Percentiles rank a stretch among this genome's conserved stretches.
Evolutionary conservation across 2,888 invertebrate species (phyloP).

Genomic region (Stenotaenia linearis): DNA sequence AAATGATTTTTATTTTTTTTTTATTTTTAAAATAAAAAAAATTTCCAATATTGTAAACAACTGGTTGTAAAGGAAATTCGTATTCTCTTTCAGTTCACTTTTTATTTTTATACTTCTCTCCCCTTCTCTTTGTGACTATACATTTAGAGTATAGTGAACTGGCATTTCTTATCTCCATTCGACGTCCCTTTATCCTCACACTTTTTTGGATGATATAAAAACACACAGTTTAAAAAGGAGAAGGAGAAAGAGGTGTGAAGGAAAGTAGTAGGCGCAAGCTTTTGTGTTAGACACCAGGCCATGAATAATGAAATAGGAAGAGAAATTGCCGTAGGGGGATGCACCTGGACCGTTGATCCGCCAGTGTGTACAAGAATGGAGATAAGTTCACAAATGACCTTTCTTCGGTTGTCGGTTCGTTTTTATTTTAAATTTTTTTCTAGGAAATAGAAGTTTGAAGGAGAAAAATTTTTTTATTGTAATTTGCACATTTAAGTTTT

Average conservation of each 20-base stretch:
- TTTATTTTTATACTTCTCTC: neutral
- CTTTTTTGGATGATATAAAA: slow-evolving; percentile 19
- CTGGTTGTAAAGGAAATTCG: neutral
- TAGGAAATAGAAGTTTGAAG: no score
- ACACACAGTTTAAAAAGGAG: neutral
- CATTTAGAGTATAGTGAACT: slow-evolving; percentile 20
- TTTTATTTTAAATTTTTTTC: neutral
- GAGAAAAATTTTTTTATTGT: no score
- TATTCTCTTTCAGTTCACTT: neutral
- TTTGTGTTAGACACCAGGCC: slow-evolving; percentile 14
- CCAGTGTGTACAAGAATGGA: neutral
- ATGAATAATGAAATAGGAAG: slow-evolving; percentile 21
- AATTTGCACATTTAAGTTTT: neutral
- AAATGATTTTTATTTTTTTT: neutral
- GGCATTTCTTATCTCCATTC: slow-evolving; percentile 8
- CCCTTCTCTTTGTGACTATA: neutral
- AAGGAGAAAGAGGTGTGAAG: neutral
- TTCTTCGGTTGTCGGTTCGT: neutral
- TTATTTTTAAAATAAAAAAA: neutral
- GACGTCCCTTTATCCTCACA: slow-evolving; percentile 13
- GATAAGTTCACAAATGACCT: slow-evolving; percentile 5
- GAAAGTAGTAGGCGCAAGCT: neutral
- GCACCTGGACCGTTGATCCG: slow-evolving; percentile 13
- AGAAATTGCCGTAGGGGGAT: slow-evolving; percentile 1
- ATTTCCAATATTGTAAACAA: neutral